Percentiles rank a stretch among this genome's conserved stretches.
Conservation (phyloP, 30 jellyfish, hydroid and myxozoan genomes). For the Aurelia aurita region DNA sequence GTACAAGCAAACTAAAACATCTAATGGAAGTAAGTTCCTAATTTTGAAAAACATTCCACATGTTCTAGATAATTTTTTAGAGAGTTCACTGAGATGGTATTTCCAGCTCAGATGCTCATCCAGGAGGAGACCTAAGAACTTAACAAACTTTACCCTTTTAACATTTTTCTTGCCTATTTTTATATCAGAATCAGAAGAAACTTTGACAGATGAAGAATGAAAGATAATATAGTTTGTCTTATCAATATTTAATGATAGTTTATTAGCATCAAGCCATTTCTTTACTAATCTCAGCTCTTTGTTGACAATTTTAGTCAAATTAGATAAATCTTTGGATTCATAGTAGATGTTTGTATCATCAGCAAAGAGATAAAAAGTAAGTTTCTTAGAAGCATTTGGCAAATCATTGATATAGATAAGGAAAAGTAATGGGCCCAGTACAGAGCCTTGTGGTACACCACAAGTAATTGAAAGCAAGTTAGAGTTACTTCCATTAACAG, state of each 20-base stretch:
- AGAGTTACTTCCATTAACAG: too few relatives aligned
- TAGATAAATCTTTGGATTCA: constrained; percentile 39
- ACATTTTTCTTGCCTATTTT: too few relatives aligned
- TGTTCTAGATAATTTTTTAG: constrained; percentile 32
- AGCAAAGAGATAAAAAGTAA: constrained; percentile 57
- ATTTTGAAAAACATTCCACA: constrained; percentile 19
- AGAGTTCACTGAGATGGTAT: constrained; percentile 45
- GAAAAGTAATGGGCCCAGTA: constrained; percentile 62
- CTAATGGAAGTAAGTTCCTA: too few relatives aligned
- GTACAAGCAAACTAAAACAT: too few relatives aligned
- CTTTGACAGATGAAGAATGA: constrained; percentile 33
- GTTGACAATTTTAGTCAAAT: background rate
- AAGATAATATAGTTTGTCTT: constrained; percentile 41
- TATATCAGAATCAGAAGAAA: constrained; percentile 23
- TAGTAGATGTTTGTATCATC: constrained; percentile 63
- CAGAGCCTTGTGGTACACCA: constrained; percentile 59
- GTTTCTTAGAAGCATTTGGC: constrained; percentile 54
- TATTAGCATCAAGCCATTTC: too few relatives aligned
- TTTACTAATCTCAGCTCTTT: too few relatives aligned
- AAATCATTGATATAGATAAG: constrained; percentile 62
- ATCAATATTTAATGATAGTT: constrained; percentile 26
- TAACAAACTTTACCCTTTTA: too few relatives aligned
- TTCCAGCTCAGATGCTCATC: constrained; percentile 62
- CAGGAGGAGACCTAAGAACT: constrained; percentile 48
- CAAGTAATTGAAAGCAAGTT: too few relatives aligned